Evolutionary conservation across 2,888 invertebrate species (phyloP).

Genomic region (Drosophila nigritarsus): DNA sequence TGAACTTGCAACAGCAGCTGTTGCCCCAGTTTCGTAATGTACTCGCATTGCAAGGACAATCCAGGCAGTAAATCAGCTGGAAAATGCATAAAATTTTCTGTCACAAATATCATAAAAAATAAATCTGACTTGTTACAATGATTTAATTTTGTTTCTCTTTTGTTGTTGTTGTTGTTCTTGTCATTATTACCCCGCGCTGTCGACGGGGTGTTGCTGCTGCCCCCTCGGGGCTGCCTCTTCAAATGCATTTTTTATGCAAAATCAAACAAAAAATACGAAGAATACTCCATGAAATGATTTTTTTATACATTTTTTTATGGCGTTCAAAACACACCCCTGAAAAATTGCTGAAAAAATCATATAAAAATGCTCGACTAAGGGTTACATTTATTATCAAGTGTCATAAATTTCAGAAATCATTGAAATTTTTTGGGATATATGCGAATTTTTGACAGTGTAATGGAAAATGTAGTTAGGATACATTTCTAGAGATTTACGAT

Average conservation of each 20-base stretch:
- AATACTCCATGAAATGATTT: slow-evolving; percentile 21
- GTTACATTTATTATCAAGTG: not conserved
- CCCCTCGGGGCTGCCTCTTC: slow-evolving; percentile 31
- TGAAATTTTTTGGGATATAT: not conserved
- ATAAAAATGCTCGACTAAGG: slow-evolving; percentile 12
- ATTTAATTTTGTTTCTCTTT: slow-evolving; percentile 29
- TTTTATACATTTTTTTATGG: slow-evolving; percentile 53
- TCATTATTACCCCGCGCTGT: slow-evolving; percentile 6
- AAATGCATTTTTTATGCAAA: slow-evolving; percentile 68
- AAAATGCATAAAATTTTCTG: slow-evolving; percentile 67
- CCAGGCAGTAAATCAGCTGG: slow-evolving; percentile 48
- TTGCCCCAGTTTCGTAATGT: slow-evolving; percentile 25
- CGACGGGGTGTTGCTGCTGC: slow-evolving; percentile 24
- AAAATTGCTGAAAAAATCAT: slow-evolving; percentile 15
- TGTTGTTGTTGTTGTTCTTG: slow-evolving; percentile 12
- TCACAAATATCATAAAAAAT: slow-evolving; percentile 69
- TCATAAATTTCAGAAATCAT: not conserved
- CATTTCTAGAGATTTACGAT: not conserved
- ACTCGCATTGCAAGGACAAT: slow-evolving; percentile 11
- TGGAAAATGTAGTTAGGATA: accelerated
- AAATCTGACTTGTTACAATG: slow-evolving; percentile 18
- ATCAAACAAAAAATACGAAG: slow-evolving; percentile 23
- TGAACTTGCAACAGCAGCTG: slow-evolving; percentile 48
- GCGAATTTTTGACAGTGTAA: not conserved
- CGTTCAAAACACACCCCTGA: slow-evolving; percentile 52